Evolutionary conservation across 2,113 vertebrate species (phyloP).

Genomic region (Solea solea): DNA sequence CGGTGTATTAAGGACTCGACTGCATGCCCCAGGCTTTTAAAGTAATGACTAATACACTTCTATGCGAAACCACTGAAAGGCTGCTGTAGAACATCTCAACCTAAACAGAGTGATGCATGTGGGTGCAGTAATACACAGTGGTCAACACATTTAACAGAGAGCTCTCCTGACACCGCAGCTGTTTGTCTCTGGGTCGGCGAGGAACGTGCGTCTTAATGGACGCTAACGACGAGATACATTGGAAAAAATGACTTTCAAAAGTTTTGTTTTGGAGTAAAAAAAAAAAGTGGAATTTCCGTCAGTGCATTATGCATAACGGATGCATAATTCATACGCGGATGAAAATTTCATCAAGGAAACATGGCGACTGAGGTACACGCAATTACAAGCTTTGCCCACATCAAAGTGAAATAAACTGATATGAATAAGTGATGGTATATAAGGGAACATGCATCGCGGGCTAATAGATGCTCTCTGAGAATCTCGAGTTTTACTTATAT

Average conservation of each 20-base stretch:
- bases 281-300: conserved; percentile 63
- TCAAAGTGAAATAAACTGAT: conserved; percentile 83
- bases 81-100: conserved; percentile 62
- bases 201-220: conserved; percentile 18
- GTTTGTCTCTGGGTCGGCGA: conserved; percentile 23
- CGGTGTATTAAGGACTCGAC: conserved; percentile 50
- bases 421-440: conserved; percentile 79
- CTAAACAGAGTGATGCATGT: conserved; percentile 57
- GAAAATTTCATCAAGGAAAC: conserved; percentile 83
- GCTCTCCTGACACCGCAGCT: conserved; percentile 20
- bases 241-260: conserved; percentile 54
- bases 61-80: conserved; percentile 55
- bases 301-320: conserved; percentile 74
- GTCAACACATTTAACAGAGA: conserved; percentile 29
- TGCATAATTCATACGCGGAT: conserved; percentile 81
- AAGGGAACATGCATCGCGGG: conserved; percentile 67
- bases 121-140: conserved; percentile 32
- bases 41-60: conserved; percentile 62
- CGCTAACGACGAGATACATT: conserved; percentile 27
- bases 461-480: conserved; percentile 51
- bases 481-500: conserved; percentile 49
- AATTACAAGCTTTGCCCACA: conserved; percentile 80
- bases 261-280: conserved; percentile 60
- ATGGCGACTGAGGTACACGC: conserved; percentile 79
- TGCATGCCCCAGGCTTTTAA: conserved; percentile 63